Evolutionary conservation across 2,888 invertebrate genomes (phyloP).

Genomic region (Taphrorychus bicolor): DNA sequence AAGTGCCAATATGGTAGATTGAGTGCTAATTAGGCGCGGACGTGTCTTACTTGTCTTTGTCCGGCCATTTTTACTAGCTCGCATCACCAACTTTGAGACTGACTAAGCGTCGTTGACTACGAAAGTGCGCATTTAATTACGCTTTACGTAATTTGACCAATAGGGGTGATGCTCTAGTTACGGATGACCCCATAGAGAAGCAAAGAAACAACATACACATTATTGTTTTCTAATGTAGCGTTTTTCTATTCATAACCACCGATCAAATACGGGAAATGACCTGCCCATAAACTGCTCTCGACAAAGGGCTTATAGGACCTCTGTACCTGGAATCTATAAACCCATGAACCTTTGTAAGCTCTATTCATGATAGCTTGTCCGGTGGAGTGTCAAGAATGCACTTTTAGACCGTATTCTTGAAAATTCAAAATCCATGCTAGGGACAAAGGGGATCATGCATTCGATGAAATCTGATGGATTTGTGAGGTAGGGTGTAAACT

Average conservation of each 20-base stretch:
- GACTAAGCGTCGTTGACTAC: background rate
- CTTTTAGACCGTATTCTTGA: background rate
- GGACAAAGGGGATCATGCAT: slow-evolving; percentile 28
- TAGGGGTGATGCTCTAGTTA: background rate
- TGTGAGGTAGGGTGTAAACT: slow-evolving; percentile 22
- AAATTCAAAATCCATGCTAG: background rate
- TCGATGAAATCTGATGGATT: slow-evolving; percentile 28
- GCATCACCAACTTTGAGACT: background rate
- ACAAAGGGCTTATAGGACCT: slow-evolving; percentile 19
- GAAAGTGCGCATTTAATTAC: background rate
- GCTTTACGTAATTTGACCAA: background rate
- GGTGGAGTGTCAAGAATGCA: slow-evolving; percentile 17
- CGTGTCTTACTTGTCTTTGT: slow-evolving; percentile 21
- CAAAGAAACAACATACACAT: slow-evolving; percentile 15
- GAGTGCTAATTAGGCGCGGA: slow-evolving; percentile 36
- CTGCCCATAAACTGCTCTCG: slow-evolving; percentile 17
- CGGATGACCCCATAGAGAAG: slow-evolving; percentile 1
- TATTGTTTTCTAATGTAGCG: background rate
- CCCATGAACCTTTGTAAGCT: slow-evolving; percentile 9
- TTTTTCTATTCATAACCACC: slow-evolving; percentile 19
- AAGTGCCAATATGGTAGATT: slow-evolving; percentile 33
- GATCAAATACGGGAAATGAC: slow-evolving; percentile 28
- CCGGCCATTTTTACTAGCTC: background rate
- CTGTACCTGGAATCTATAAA: slow-evolving; percentile 16
- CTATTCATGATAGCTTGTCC: slow-evolving; percentile 21